These are phyloP conservation scores for Tangara arthus DNA, from an alignment of 2,797 vertebrate genomes.

Conservation along the genomic window DNA sequence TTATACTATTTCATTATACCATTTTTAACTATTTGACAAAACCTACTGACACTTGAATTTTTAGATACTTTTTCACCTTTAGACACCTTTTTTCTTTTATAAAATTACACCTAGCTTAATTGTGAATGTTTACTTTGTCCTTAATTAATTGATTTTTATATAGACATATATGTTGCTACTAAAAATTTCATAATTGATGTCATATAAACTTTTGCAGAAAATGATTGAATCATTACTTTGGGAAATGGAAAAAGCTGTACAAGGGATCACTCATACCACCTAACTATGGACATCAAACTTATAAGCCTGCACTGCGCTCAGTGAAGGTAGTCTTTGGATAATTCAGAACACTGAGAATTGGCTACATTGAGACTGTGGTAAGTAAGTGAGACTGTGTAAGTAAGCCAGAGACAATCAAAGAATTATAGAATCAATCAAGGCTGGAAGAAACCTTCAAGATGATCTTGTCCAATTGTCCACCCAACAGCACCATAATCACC, in stretches of 20 bases:
- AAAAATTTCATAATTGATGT: not conserved
- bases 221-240: not conserved
- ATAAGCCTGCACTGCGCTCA: not conserved
- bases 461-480: not conserved
- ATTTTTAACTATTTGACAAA: not conserved
- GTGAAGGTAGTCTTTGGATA: not conserved
- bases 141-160: not conserved
- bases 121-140: not conserved
- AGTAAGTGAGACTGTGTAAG: not conserved
- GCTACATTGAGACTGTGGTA: not conserved
- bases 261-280: not conserved
- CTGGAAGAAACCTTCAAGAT: not conserved
- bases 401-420: not conserved
- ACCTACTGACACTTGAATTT: not conserved
- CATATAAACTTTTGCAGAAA: not conserved
- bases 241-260: not conserved
- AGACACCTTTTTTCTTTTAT: not conserved
- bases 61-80: not conserved
- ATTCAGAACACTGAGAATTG: not conserved
- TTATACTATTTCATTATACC: not conserved
- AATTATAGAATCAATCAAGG: not conserved
- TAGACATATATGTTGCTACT: not conserved
- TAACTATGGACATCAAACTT: not conserved
- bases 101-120: not conserved
- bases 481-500: not conserved